Percentiles rank a stretch among this genome's conserved stretches.
Evolutionary conservation across 2,888 invertebrate genomes (phyloP).

Genomic region (Dascillus cervinus): DNA sequence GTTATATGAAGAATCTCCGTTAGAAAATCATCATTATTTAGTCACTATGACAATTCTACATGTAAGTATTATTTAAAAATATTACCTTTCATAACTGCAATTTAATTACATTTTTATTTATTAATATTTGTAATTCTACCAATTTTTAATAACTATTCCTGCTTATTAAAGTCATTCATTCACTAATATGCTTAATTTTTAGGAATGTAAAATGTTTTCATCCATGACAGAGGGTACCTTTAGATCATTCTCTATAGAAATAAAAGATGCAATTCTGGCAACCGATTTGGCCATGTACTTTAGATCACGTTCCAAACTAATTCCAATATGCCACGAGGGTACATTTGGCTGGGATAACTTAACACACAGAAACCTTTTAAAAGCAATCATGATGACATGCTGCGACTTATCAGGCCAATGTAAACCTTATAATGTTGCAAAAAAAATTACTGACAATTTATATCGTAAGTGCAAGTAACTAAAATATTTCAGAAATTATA

Average conservation of each 20-base stretch:
- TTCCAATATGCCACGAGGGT: conserved; percentile 45
- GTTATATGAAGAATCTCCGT: conserved; percentile 50
- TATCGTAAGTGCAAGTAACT: conserved; percentile 44
- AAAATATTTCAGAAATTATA: too few species aligned
- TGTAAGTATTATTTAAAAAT: conserved; percentile 42
- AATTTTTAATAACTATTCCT: too few species aligned
- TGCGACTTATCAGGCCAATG: conserved; percentile 54
- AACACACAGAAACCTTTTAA: conserved; percentile 47
- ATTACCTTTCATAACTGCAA: too few species aligned
- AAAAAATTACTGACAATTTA: conserved; percentile 46
- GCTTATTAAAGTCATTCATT: too few species aligned
- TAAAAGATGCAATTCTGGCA: conserved; percentile 51
- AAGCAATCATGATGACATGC: conserved; percentile 52
- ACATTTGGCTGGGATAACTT: conserved; percentile 46
- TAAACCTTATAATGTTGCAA: conserved; percentile 52
- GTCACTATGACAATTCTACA: conserved; percentile 50
- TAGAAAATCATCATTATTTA: conserved; percentile 55
- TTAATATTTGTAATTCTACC: too few species aligned
- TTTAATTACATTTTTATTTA: too few species aligned
- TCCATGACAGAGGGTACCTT: conserved; percentile 40
- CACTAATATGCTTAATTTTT: too few species aligned
- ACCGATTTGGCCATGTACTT: conserved; percentile 55
- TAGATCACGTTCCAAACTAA: conserved; percentile 46
- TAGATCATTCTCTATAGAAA: conserved; percentile 44
- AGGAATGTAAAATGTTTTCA: conserved; percentile 48